Base-by-base conservation (phyloP, 2,888 invertebrate genomes). In the Unio delphinus region DNA sequence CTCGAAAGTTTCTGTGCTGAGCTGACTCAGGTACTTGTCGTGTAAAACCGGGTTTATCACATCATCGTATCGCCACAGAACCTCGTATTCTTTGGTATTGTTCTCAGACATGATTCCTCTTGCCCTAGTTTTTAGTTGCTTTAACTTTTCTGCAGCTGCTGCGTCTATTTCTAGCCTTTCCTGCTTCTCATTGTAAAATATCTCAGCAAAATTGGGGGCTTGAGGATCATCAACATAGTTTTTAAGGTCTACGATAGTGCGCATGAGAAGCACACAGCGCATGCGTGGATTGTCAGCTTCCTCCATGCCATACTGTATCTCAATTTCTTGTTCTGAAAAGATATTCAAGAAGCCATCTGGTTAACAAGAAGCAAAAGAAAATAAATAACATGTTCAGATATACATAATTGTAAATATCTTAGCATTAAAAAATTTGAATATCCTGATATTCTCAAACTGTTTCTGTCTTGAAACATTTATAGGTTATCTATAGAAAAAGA, bases 51-150 rank as follows among this genome's bases (percentile, higher is more conserved):
- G 82, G 61, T 83, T 76, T 61, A 89, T 86, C 68, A 88, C 89
- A 55, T 87, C 83, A 67, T 87, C 87, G 66, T 85, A 88, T 55
- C 86, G 79, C 89, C 89, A 89, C 61, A 89, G 72, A 1, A 89
- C 85, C 45, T 83, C 80, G 61, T 84, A 84, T n/a, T 76, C 75
- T 20, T 78, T 61, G 6, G 76, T 75, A 73, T 84, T 86, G 18
- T 73, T 72, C 17, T 74, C 69, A 4, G 82, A 70, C 26, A 87
- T 77, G 17, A 81, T 65, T 23, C 73, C 77, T 28, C 74, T 73
- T 8, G 79, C 72, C 66, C 82, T 71, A 15, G 84, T 80, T 68
- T 78, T 81, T 69, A 88, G 74, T 63, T 77, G 72, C 17, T 74
- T 71, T 17, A 89, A 75, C 45, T 77, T 72, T 15, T 78, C 75